A percentile compares a stretch with the other conserved stretches of the same genome.
Evolutionary conservation across 2,888 invertebrate species (phyloP).

Genomic region (Limnephilus rhombicus): DNA sequence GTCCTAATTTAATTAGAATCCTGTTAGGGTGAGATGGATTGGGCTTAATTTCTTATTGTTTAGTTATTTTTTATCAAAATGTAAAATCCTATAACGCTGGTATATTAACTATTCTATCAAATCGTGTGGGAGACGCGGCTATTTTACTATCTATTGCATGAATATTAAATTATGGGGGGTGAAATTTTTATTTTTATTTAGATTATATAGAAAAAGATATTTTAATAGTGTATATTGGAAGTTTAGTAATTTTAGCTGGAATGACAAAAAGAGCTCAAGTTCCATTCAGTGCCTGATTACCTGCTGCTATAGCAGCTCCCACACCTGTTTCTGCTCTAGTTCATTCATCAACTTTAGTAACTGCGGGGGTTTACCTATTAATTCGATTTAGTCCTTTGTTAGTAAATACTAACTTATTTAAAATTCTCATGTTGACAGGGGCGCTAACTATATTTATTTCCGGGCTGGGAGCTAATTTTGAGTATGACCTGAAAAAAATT

Average conservation of each 20-base stretch:
- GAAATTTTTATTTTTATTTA: slow-evolving; percentile 77
- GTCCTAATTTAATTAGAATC: slow-evolving; percentile 83
- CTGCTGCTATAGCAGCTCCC: slow-evolving; percentile 87
- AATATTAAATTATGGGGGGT: slow-evolving; percentile 77
- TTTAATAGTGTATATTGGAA: slow-evolving; percentile 72
- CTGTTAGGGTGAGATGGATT: slow-evolving; percentile 86
- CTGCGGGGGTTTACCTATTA: slow-evolving; percentile 86
- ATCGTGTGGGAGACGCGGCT: slow-evolving; percentile 86
- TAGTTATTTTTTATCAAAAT: slow-evolving; percentile 86
- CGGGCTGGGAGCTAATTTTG: too few species aligned
- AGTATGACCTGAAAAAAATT: too few species aligned
- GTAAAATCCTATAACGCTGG: slow-evolving; percentile 83
- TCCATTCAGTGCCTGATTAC: slow-evolving; percentile 88
- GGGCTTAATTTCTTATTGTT: slow-evolving; percentile 85
- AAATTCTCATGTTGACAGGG: too few species aligned
- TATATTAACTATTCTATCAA: slow-evolving; percentile 84
- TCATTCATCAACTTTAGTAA: slow-evolving; percentile 88
- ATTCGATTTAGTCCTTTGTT: slow-evolving; percentile 78
- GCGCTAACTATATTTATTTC: too few species aligned
- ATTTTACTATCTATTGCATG: slow-evolving; percentile 80
- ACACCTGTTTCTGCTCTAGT: slow-evolving; percentile 87
- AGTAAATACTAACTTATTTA: too few species aligned
- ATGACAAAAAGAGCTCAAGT: slow-evolving; percentile 90
- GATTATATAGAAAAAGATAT: slow-evolving; percentile 73
- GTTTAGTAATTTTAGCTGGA: slow-evolving; percentile 77